phyloP scores from a whole-genome alignment of 2,113 vertebrate species.

The Pterophyllum scalare region DNA sequence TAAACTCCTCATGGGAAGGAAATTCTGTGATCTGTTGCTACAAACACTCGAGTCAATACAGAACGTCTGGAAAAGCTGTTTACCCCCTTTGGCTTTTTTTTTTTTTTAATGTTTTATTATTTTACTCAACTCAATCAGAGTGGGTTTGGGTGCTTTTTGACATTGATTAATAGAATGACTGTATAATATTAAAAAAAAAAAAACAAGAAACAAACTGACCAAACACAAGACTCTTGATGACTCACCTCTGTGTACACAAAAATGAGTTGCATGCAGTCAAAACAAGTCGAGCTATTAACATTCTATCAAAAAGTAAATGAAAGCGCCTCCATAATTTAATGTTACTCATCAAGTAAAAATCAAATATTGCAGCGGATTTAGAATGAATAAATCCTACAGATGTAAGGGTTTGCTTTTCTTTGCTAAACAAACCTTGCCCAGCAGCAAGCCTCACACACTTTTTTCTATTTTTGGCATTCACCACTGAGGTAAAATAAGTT shows the following conservation, averaged over 20 bases:
- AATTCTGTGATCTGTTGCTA: constrained; percentile 13
- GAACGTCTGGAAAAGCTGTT: neutral
- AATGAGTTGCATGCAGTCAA: neutral
- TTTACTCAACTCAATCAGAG: neutral
- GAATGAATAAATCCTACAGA: neutral
- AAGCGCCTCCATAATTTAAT: neutral
- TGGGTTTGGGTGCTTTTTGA: neutral
- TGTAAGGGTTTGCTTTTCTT: constrained; percentile 5
- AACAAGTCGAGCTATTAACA: neutral
- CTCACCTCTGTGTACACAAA: neutral
- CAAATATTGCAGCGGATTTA: neutral
- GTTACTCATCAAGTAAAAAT: neutral
- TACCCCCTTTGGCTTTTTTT: neutral
- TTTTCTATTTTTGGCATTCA: constrained; percentile 4
- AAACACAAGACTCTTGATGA: neutral
- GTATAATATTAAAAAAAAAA: neutral
- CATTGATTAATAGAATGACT: neutral
- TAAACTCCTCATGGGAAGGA: constrained; percentile 14
- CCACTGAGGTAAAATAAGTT: neutral
- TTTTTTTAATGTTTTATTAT: neutral
- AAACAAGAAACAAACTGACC: neutral
- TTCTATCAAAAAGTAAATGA: too few species aligned
- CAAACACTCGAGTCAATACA: neutral
- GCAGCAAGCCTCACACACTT: neutral
- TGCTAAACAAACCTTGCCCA: neutral